Base-by-base conservation (phyloP, 2,888 invertebrate genomes). In the Thumatha senex region DNA sequence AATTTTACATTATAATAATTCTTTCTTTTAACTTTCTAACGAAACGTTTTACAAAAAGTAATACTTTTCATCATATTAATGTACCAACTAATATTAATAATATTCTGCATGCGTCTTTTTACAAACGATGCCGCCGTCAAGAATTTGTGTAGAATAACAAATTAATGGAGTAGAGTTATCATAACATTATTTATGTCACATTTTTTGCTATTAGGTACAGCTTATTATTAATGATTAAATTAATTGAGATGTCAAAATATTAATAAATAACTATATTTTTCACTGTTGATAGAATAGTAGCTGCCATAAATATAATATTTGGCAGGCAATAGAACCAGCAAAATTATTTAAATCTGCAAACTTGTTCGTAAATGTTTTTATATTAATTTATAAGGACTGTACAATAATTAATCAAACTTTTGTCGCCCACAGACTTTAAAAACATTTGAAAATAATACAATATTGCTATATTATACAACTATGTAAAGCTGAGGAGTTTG, bases 51-150 rank as follows among this genome's bases (percentile, higher is more conserved):
- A 24, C 5, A 24, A 24, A 4, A 24, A 24, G 5, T 24, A 2
- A 2, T 71, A 76, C 77, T 76, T 75, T 75, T 60, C 67, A 67
- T 65, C 68, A 64, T 54, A 73, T 77, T 74, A 72, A 76, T 70
- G 53, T 65, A 54, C 53, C 47, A 51, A 74, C 70, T 81, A 79
- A 84, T 86, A 82, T 86, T 81, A 79, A 84, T 86, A 82, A 86
- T 87, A 88, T 86, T 84, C 82, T 72, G 74, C 69, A 70, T 74
- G 76, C 80, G 73, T 80, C 74, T 78, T 80, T 80, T 78, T 76
- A 83, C 80, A 86, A 87, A 85, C 76, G 85, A 79, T 68, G 84
- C 89, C 89, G 89, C 82, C 85, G 64, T 70, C 72, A 72, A 73
- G 72, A 72, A 73, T 68, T 71, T 56, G 51, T 53, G 55, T 54